Evolutionary conservation across 2,113 vertebrate genomes (phyloP).

Genomic region (Cepphus grylle): DNA sequence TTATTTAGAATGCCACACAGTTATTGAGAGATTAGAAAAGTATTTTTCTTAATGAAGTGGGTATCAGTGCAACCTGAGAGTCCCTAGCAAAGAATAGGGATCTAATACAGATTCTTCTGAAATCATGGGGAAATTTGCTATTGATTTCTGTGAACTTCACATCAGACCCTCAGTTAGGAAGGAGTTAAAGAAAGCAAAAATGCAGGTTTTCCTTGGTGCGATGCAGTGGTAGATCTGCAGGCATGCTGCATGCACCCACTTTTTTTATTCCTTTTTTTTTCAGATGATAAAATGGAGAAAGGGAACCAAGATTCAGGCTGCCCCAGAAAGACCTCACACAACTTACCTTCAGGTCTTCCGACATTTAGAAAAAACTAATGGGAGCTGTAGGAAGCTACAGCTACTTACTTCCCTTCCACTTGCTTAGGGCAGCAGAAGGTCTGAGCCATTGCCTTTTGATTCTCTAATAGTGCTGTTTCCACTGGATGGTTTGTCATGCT

Average conservation of each 20-base stretch:
- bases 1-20: no score
- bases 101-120: not conserved
- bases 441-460: not conserved
- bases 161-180: not conserved
- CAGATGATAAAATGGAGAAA: not conserved
- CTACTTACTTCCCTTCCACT: not conserved
- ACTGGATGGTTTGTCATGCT: not conserved
- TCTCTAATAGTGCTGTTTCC: not conserved
- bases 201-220: not conserved
- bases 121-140: not conserved
- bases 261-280: not conserved
- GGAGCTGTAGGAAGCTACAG: not conserved
- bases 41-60: not conserved
- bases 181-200: not conserved
- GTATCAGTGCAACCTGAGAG: not conserved
- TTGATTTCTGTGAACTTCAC: not conserved
- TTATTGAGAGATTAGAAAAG: not conserved
- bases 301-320: not conserved
- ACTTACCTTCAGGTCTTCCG: not conserved
- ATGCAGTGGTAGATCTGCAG: not conserved
- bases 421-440: not conserved
- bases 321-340: not conserved
- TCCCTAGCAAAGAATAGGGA: not conserved
- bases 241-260: not conserved
- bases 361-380: not conserved